Evolutionary conservation across 2,888 invertebrate species (phyloP), one percentile per base, ranked within the genome.

Genomic region (Drosophila atripex): DNA sequence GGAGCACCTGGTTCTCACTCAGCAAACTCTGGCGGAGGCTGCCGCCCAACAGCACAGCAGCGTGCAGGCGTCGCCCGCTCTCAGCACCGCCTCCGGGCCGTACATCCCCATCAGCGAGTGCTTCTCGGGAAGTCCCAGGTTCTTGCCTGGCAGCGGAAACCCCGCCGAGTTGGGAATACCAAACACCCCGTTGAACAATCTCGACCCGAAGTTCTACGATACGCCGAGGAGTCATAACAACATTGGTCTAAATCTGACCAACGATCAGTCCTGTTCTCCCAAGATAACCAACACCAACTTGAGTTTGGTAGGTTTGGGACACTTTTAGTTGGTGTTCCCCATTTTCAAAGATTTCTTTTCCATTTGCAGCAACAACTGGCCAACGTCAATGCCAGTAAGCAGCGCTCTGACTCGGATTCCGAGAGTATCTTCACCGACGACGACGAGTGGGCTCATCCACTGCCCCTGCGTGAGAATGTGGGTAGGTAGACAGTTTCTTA

Each of bases 51-150:
- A 78, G 38, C 65, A 78, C n/a, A 78, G 82, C 60, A 89, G 84
- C 57, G 91, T 91, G 43, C 94, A 94, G 82, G 93, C 94, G 14
- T 94, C 94, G 18, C 94, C 94, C 11, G 92, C 94, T 59, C 93
- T 94, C 51, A 94, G 94, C 55, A 94, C 93, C 11, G 88, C 94
- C 78, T 95, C 96, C 9, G 96, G 96, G 21, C 96, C 97, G 0
- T 98, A 98, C 90, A 97, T 98, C 91, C 96, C 97, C 8, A 97
- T 98, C 79, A 97, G 97, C 57, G 97, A 98, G 91, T 98, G 98
- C 91, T 95, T 96, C 80, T 97, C 97, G 32, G 98, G 98, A 53
- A 94, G 93, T 51, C 93, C 94, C 4, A 90, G 90, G 53, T 89
- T 90, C 63, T 61, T 83, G 51, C 25, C 63, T 7, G 74, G 77